These are phyloP conservation scores for Asteroscopus sphinx DNA, from an alignment of 2,888 invertebrate genomes.

Conservation along the genomic window DNA sequence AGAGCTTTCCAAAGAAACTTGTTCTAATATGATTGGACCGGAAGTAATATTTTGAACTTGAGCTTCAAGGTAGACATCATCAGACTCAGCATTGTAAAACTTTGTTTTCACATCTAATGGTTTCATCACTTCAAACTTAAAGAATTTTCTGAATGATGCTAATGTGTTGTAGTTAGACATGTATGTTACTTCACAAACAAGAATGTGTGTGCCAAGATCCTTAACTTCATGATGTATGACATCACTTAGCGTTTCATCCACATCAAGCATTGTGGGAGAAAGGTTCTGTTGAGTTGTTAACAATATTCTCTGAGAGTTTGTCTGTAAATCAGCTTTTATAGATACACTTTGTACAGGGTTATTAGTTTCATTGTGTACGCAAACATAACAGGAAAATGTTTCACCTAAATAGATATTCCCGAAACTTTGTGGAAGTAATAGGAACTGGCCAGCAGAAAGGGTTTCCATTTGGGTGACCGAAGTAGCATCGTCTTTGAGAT, in stretches of 20 bases:
- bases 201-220: slow-evolving; percentile 98
- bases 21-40: slow-evolving; percentile 97
- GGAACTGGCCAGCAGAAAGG: slow-evolving; percentile 95
- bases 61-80: slow-evolving; percentile 93
- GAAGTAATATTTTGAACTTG: slow-evolving; percentile 97
- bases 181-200: slow-evolving; percentile 99
- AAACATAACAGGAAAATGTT: slow-evolving; percentile 99
- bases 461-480: slow-evolving; percentile 95
- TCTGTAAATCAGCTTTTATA: slow-evolving; percentile 98
- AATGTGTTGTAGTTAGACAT: slow-evolving; percentile 93
- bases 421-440: slow-evolving; percentile 98
- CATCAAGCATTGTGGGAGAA: slow-evolving; percentile 90
- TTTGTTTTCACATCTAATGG: slow-evolving; percentile 99
- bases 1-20: slow-evolving; percentile 97
- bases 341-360: slow-evolving; percentile 95
- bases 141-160: slow-evolving; percentile 98
- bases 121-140: slow-evolving; percentile 99
- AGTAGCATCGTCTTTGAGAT: slow-evolving; percentile 95
- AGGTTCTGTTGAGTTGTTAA: slow-evolving; percentile 93
- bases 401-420: slow-evolving; percentile 99
- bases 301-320: slow-evolving; percentile 96
- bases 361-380: slow-evolving; percentile 98
- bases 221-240: slow-evolving; percentile 99
- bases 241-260: slow-evolving; percentile 97
- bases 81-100: slow-evolving; percentile 97